Evolutionary conservation across 2,888 invertebrate species (phyloP), one percentile per base, ranked within the genome.

Genomic region (Mythimna pallens): DNA sequence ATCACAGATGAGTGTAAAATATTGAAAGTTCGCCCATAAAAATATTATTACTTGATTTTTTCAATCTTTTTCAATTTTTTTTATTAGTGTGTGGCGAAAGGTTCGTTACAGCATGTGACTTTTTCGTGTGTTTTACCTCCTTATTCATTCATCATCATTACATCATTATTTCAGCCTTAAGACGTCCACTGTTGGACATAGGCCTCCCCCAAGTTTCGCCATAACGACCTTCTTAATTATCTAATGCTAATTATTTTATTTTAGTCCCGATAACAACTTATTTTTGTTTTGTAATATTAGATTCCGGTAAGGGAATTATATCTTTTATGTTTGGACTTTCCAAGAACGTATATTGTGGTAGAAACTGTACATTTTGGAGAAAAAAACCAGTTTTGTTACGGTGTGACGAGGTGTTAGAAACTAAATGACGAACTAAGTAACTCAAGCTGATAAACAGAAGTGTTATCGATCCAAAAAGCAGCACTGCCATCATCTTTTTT

Each of bases 321-420:
- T 47, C n/a, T 52, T 55, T n/a, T 34, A 22, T n/a, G n/a, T 40
- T 47, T 12, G 9, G 17, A 43, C 12, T 65, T 25, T 20, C 4
- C 1, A 12, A 22, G 34, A 20, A 47, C 20, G 47, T 47, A 17
- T 47, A 43, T 43, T 43, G n/a, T 10, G 22, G 17, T 17, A 3
- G 22, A 2, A 65, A 9, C 30, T 36, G 36, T 59, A 40, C 12
- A 59, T 36, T 40, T 59, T 40, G 36, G 36, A 40, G 12, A 22
- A 59, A 59, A n/a, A 36, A 1, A 8, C 25, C 20, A 30, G 2
- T 40, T 25, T n/a, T 54, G 20, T 54, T 47, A 22, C 12, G 54
- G 9, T 61, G 10, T 12, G 47, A 68, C 52, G 65, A 52, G 72
- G 55, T 79, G 73, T 84, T 73, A 76, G 65, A 65, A 67, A 69